These are phyloP conservation scores for Hyposmocoma kahamanoa DNA, from an alignment of 1,140 invertebrate genomes.

Conservation along the genomic window DNA sequence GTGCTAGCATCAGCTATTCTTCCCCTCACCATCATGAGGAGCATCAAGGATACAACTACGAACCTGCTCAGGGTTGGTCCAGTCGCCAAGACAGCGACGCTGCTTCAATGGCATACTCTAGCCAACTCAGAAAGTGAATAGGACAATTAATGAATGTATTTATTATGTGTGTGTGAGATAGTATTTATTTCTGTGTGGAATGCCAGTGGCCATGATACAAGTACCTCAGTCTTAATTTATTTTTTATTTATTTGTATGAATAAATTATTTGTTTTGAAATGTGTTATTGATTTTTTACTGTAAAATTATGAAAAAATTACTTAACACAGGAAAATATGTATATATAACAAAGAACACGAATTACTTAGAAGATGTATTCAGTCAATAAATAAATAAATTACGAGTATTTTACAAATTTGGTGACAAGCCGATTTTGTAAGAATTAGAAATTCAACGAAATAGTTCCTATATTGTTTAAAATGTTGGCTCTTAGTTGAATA, in stretches of 20 bases:
- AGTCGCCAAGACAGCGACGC: conserved; percentile 73
- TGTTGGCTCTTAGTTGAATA: too few relatives aligned
- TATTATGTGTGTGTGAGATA: conserved; percentile 38
- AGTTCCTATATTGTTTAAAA: too few relatives aligned
- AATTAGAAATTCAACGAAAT: too few relatives aligned
- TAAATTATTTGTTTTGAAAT: conserved; percentile 4
- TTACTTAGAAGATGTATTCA: too few relatives aligned
- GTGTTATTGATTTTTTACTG: too few relatives aligned
- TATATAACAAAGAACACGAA: too few relatives aligned
- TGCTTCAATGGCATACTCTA: conserved; percentile 78
- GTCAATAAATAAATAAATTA: too few relatives aligned
- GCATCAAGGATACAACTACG: conserved; percentile 57
- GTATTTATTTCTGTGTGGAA: conserved; percentile 34
- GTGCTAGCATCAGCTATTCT: conserved; percentile 21
- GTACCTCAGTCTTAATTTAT: conserved; percentile 51
- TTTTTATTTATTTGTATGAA: conserved; percentile 18
- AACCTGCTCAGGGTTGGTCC: conserved; percentile 70
- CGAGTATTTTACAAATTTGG: too few relatives aligned
- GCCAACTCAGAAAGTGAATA: conserved; percentile 54
- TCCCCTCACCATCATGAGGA: conserved; percentile 47
- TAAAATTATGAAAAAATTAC: too few relatives aligned
- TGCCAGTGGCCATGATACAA: conserved; percentile 32
- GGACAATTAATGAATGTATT: conserved; percentile 16
- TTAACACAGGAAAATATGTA: too few relatives aligned
- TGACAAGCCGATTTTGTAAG: too few relatives aligned